Percentiles rank a stretch among this genome's conserved stretches.
Conservation (phyloP, 2,113 vertebrate species). For the Pholis gunnellus region DNA sequence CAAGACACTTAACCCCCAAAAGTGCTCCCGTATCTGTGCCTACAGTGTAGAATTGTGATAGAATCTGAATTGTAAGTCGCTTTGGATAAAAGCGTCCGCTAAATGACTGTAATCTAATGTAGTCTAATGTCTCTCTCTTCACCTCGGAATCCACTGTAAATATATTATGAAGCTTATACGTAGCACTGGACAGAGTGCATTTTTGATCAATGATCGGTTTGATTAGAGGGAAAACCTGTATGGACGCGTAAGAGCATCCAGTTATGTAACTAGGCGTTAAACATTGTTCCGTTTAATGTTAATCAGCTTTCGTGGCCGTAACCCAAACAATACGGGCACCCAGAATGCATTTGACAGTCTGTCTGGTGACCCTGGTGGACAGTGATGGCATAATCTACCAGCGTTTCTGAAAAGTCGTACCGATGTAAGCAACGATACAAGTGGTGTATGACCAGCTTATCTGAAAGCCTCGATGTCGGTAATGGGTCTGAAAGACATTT, state of each 20-base stretch:
- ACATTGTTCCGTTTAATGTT: not conserved
- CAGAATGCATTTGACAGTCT: not conserved
- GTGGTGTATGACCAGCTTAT: constrained; percentile 1
- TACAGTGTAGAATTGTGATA: too few species aligned
- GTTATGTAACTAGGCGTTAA: not conserved
- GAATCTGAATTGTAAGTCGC: too few species aligned
- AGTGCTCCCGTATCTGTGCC: too few species aligned
- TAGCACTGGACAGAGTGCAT: too few species aligned
- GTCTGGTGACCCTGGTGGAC: constrained; percentile 24
- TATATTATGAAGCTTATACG: not conserved
- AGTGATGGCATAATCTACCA: not conserved
- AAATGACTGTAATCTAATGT: too few species aligned
- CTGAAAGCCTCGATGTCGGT: constrained; percentile 22
- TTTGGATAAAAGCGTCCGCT: too few species aligned
- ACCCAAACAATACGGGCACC: constrained; percentile 13
- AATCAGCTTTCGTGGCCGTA: constrained; percentile 20
- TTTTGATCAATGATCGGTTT: not conserved
- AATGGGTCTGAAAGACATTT: constrained; percentile 32
- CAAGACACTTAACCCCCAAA: too few species aligned
- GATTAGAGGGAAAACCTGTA: not conserved
- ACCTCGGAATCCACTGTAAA: not conserved
- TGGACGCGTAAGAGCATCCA: not conserved
- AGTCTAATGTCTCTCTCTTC: too few species aligned
- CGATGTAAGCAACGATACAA: constrained; percentile 5
- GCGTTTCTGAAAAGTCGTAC: constrained; percentile 13